Evolutionary conservation across 2,797 vertebrate species (phyloP).

Genomic region (Dromococcyx pavoninus): DNA sequence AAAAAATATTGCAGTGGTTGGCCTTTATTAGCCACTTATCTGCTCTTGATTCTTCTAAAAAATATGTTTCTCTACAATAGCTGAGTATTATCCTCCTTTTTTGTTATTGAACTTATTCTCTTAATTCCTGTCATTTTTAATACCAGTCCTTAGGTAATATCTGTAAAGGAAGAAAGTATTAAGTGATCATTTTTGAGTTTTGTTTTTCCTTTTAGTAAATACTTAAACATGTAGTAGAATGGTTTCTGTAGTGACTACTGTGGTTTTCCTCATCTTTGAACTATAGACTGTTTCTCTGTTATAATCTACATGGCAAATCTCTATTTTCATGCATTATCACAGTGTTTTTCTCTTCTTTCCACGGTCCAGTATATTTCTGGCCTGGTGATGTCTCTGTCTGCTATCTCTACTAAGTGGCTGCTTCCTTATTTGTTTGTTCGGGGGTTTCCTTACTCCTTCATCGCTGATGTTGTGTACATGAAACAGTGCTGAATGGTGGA

Average conservation of each 20-base stretch:
- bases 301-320: conserved; percentile 11
- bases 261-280: not conserved
- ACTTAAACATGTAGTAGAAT: not conserved
- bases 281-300: not conserved
- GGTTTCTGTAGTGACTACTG: conserved; percentile 4
- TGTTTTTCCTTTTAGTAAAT: not conserved
- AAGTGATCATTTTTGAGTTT: not conserved
- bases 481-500: not conserved
- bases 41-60: not conserved
- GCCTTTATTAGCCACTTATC: not conserved
- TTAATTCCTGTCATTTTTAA: not conserved
- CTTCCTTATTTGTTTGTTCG: not conserved
- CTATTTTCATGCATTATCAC: not conserved
- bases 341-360: not conserved
- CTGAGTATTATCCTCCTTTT: not conserved
- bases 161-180: not conserved
- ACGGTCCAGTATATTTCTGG: conserved; percentile 2
- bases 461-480: not conserved
- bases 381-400: conserved; percentile 50
- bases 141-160: not conserved
- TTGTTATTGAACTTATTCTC: not conserved
- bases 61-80: not conserved
- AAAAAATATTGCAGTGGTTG: not conserved
- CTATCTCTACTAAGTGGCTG: not conserved
- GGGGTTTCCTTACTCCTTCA: not conserved